Evolutionary conservation across 1,140 invertebrate genomes (phyloP).

Genomic region (Apis cerana): DNA sequence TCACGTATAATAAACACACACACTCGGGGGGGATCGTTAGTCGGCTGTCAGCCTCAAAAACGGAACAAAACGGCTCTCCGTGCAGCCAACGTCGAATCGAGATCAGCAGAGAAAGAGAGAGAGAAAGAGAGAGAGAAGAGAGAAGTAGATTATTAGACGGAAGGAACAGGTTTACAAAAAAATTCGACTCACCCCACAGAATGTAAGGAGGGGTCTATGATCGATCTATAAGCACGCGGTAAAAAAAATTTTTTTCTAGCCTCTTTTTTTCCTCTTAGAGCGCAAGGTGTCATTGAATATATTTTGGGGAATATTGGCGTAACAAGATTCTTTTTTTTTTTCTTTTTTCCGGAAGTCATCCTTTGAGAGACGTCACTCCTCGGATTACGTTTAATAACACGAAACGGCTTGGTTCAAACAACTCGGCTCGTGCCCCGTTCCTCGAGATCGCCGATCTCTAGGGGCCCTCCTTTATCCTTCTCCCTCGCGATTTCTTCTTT

Average conservation of each 20-base stretch:
- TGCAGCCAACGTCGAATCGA: slow-evolving; percentile 3
- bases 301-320: not conserved
- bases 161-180: slow-evolving; percentile 47
- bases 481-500: not conserved
- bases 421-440: slow-evolving; percentile 15
- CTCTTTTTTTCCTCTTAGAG: not conserved
- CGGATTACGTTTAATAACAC: not conserved
- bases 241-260: not conserved
- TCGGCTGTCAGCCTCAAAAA: slow-evolving; percentile 34
- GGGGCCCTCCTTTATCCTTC: not conserved
- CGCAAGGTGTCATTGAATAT: slow-evolving; percentile 7
- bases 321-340: not conserved
- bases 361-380: not conserved
- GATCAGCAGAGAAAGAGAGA: not conserved
- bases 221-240: not conserved
- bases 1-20: slow-evolving; percentile 66
- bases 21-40: slow-evolving; percentile 56
- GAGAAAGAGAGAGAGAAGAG: slow-evolving; percentile 2
- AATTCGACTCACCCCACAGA: slow-evolving; percentile 6
- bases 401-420: not conserved
- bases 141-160: slow-evolving; percentile 32
- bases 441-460: slow-evolving; percentile 12
- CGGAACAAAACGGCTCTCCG: slow-evolving; percentile 29
- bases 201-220: not conserved
- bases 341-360: not conserved